Percentiles rank a stretch among this genome's conserved stretches.
These are phyloP conservation scores for Suillia variegata DNA, from an alignment of 2,888 invertebrate species.

Conservation along the genomic window DNA sequence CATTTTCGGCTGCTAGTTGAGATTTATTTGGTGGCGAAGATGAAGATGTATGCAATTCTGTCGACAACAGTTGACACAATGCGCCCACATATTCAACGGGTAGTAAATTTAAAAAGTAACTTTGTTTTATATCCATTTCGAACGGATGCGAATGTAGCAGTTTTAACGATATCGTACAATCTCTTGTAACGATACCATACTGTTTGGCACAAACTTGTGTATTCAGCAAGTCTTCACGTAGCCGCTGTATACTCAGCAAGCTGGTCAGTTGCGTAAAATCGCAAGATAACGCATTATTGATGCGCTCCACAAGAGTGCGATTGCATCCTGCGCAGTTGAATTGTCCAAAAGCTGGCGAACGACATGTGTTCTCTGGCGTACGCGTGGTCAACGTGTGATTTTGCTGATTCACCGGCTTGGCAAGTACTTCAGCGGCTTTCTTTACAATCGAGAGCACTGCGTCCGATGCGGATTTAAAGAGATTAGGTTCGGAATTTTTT, in stretches of 20 bases:
- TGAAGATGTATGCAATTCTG: slow-evolving; percentile 24
- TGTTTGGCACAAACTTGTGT: slow-evolving; percentile 67
- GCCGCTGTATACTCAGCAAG: slow-evolving; percentile 67
- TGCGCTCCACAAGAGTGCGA: slow-evolving; percentile 71
- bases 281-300: slow-evolving; percentile 78
- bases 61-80: slow-evolving; percentile 75
- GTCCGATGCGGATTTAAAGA: slow-evolving; percentile 86
- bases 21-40: slow-evolving; percentile 32
- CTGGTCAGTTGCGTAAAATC: slow-evolving; percentile 67
- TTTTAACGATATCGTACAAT: not conserved
- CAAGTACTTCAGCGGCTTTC: slow-evolving; percentile 86
- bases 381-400: slow-evolving; percentile 60
- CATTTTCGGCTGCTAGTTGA: slow-evolving; percentile 21
- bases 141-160: not conserved
- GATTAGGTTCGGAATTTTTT: slow-evolving; percentile 68
- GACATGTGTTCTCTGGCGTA: slow-evolving; percentile 62
- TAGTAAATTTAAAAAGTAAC: slow-evolving; percentile 70
- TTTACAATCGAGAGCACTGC: slow-evolving; percentile 91
- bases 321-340: slow-evolving; percentile 79
- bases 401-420: slow-evolving; percentile 68
- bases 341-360: slow-evolving; percentile 71
- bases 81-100: slow-evolving; percentile 74
- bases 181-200: slow-evolving; percentile 66
- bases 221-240: slow-evolving; percentile 67
- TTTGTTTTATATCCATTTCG: slow-evolving; percentile 44